phyloP scores from a whole-genome alignment of 2,797 vertebrate species.

The Sebastes umbrosus region DNA sequence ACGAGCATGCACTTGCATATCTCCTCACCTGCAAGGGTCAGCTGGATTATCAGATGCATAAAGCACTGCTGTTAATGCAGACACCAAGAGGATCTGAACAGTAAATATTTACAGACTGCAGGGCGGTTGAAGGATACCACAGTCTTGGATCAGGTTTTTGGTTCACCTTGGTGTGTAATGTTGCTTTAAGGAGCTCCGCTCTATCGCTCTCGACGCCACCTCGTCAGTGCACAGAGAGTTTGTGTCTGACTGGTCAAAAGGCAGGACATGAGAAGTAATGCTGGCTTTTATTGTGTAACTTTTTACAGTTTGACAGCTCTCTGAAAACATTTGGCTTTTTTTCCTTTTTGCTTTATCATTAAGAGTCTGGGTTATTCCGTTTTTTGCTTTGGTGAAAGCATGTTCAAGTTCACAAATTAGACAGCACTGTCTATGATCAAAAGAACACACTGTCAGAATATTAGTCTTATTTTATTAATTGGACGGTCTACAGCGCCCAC shows the following conservation, averaged over 20 bases:
- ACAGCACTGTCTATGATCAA: slow-evolving; percentile 29
- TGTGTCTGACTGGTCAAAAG: slow-evolving; percentile 22
- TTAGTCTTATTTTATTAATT: slow-evolving; percentile 37
- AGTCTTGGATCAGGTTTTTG: slow-evolving; percentile 34
- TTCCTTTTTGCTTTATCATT: slow-evolving; percentile 13
- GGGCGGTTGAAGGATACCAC: slow-evolving; percentile 58
- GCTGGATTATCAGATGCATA: slow-evolving; percentile 1
- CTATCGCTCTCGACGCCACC: slow-evolving; percentile 10
- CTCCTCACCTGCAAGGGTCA: slow-evolving; percentile 1
- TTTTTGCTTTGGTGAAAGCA: slow-evolving; percentile 17
- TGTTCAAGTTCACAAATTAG: slow-evolving; percentile 31
- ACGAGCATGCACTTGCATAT: not conserved
- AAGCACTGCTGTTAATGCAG: slow-evolving; percentile 16
- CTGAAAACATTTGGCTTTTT: slow-evolving; percentile 29
- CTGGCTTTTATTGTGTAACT: not conserved
- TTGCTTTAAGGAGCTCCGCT: slow-evolving; percentile 35
- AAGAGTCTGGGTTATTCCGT: not conserved
- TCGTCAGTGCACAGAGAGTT: slow-evolving; percentile 2
- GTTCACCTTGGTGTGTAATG: slow-evolving; percentile 50
- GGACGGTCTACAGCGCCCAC: slow-evolving; percentile 7
- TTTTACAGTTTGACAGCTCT: slow-evolving; percentile 43
- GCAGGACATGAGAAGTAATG: slow-evolving; percentile 10
- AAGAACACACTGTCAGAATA: slow-evolving; percentile 31
- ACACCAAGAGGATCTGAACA: slow-evolving; percentile 15
- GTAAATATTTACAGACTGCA: slow-evolving; percentile 60